phyloP scores from a whole-genome alignment of 2,113 vertebrate species.

The Electrona antarctica region DNA sequence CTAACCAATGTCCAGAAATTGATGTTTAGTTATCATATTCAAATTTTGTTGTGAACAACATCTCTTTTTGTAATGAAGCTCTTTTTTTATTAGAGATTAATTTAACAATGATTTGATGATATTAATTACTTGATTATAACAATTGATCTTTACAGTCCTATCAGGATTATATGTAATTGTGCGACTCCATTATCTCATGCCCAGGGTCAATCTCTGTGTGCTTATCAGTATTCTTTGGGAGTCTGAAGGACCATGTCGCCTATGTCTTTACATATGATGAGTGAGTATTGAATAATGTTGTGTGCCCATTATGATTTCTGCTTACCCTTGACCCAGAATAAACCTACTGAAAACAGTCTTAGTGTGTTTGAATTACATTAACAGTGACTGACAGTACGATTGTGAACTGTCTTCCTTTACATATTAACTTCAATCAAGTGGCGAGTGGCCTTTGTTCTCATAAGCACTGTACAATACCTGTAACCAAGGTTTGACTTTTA shows the following conservation, averaged over 20 bases:
- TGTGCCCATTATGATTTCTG: too few species aligned
- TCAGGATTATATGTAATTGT: not conserved
- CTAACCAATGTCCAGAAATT: not conserved
- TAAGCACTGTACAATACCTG: not conserved
- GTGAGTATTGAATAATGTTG: constrained; percentile 71
- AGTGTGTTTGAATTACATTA: not conserved
- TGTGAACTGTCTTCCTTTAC: constrained; percentile 17
- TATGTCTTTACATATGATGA: constrained; percentile 86
- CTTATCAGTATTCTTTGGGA: constrained; percentile 71
- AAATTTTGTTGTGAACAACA: too few species aligned
- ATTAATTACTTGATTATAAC: too few species aligned
- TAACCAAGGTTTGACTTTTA: not conserved
- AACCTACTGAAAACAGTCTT: not conserved
- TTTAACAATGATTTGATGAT: too few species aligned
- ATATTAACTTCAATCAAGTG: constrained; percentile 23
- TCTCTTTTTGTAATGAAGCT: not conserved
- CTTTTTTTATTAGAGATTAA: too few species aligned
- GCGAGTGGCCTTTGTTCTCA: not conserved
- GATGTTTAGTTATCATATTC: too few species aligned
- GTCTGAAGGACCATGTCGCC: constrained; percentile 79
- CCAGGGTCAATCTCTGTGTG: constrained; percentile 79
- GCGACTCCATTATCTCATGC: constrained; percentile 12
- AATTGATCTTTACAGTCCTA: too few species aligned
- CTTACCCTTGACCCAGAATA: too few species aligned
- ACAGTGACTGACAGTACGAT: not conserved